Base-by-base conservation (phyloP, 1,140 invertebrate genomes). In the Eueides isabella region DNA sequence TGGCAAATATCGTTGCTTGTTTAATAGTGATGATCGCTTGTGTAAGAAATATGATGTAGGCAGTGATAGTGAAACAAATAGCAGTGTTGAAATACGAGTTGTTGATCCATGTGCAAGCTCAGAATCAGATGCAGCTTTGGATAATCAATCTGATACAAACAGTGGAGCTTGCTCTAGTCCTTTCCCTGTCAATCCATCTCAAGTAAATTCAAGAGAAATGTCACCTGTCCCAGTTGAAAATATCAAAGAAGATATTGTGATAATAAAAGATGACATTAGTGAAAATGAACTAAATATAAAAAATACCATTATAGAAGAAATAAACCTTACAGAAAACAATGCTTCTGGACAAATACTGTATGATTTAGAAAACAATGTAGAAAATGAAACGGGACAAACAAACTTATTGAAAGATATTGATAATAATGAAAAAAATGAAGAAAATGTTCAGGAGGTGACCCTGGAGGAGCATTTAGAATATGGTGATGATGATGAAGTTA, bases 41-140 rank as follows among this genome's bases (percentile, higher is more conserved):
- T 81, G 69, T 77, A 91, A 82, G 61, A 90, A 90, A 77, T 87
- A 86, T 83, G 92, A 93, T 41, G 64, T 90, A 41, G 86, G 91
- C 35, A 93, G 90, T 89, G 92, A 93, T 66, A 93, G 92, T 90
- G 92, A 93, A 87, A 93, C 91, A 38, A 92, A 87, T 44, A 93
- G 90, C 80, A 93, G 90, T 81, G 71, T 93, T 75, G 93, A 94
- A 80, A 89, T 91, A 73, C 90, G 87, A 76, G 81, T 91, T 62
- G 85, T 92, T 30, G 93, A 94, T 76, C 89, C 86, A n/a, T 90
- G 91, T 85, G 88, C 85, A 9, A 90, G 92, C 55, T 93, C 93
- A 31, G 93, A 94, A 74, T 94, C 93, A 38, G 93, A 94, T 89
- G 85, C 90, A 63, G 83, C 88, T 19, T 28, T 86, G 28, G 91